These are phyloP conservation scores for Drosophila borborema DNA, from an alignment of 2,888 invertebrate genomes.

Conservation along the genomic window DNA sequence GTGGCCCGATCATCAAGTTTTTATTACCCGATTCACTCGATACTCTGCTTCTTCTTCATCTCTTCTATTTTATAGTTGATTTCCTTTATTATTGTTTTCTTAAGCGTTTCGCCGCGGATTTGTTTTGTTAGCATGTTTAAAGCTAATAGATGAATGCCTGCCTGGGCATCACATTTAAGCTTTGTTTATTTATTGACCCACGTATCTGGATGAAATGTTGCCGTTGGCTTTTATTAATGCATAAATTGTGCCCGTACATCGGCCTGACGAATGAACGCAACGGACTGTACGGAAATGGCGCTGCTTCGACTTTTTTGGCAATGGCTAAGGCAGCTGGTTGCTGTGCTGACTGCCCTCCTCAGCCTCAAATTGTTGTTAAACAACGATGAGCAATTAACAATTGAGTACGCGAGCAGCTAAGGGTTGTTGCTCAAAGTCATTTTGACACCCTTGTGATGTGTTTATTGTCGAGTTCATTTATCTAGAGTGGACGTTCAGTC, in stretches of 20 bases:
- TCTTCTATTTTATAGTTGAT: slow-evolving; percentile 50
- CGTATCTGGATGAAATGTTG: slow-evolving; percentile 15
- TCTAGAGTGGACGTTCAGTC: slow-evolving; percentile 19
- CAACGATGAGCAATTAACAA: slow-evolving; percentile 70
- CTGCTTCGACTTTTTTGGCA: slow-evolving; percentile 19
- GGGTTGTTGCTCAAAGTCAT: slow-evolving; percentile 63
- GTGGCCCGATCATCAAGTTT: slow-evolving; percentile 54
- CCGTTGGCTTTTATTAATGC: slow-evolving; percentile 36
- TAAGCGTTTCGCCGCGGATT: slow-evolving; percentile 70
- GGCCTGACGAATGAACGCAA: background rate
- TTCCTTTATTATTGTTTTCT: slow-evolving; percentile 61
- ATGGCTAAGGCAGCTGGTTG: slow-evolving; percentile 60
- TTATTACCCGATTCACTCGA: slow-evolving; percentile 44
- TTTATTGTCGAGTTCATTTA: slow-evolving; percentile 67
- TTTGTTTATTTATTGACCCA: slow-evolving; percentile 61
- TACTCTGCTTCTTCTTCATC: slow-evolving; percentile 5
- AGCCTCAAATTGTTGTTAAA: slow-evolving; percentile 53
- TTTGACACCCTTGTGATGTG: slow-evolving; percentile 66
- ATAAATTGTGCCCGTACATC: slow-evolving; percentile 40
- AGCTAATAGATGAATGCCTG: slow-evolving; percentile 74
- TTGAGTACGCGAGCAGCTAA: slow-evolving; percentile 37
- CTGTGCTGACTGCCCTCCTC: slow-evolving; percentile 9
- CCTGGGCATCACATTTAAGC: slow-evolving; percentile 68
- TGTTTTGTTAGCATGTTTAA: slow-evolving; percentile 78
- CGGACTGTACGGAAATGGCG: slow-evolving; percentile 61